Evolutionary conservation across 1,140 invertebrate species (phyloP).

Genomic region (Drosophila gunungcola): DNA sequence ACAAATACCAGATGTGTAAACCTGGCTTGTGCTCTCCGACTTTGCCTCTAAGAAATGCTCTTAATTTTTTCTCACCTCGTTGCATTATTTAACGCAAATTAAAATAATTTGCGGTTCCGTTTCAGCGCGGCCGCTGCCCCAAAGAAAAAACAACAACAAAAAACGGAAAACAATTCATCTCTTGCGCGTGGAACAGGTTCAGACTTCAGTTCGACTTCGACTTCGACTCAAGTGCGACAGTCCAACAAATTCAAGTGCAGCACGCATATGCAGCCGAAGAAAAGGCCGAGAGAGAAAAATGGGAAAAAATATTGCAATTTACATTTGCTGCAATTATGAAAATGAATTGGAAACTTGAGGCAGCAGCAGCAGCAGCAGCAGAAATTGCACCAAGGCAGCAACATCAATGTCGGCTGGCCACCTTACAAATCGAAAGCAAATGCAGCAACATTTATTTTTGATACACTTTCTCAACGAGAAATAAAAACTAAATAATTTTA

Average conservation of each 20-base stretch:
- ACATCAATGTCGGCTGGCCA: slow-evolving; percentile 35
- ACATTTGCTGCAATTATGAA: slow-evolving; percentile 83
- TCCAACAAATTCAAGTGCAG: slow-evolving; percentile 82
- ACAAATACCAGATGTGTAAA: neutral
- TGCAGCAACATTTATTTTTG: slow-evolving; percentile 17
- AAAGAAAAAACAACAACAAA: slow-evolving; percentile 17
- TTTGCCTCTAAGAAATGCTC: slow-evolving; percentile 62
- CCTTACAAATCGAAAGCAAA: slow-evolving; percentile 69
- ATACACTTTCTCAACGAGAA: neutral
- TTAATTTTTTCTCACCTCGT: slow-evolving; percentile 84
- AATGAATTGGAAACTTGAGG: slow-evolving; percentile 77
- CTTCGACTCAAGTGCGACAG: slow-evolving; percentile 74
- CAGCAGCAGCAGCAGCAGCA: slow-evolving; percentile 17
- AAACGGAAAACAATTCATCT: slow-evolving; percentile 52
- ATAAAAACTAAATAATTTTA: neutral
- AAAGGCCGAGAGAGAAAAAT: slow-evolving; percentile 54
- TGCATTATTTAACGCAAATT: slow-evolving; percentile 84
- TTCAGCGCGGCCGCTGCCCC: slow-evolving; percentile 67
- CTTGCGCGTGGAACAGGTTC: slow-evolving; percentile 70
- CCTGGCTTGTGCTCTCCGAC: slow-evolving; percentile 21
- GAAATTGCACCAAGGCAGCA: slow-evolving; percentile 25
- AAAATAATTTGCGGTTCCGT: slow-evolving; percentile 83
- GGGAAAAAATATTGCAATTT: slow-evolving; percentile 75
- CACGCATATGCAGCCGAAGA: slow-evolving; percentile 68
- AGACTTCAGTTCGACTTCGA: slow-evolving; percentile 33